Evolutionary conservation across 2,797 vertebrate genomes (phyloP), one percentile per base, ranked within the genome.

Genomic region (Danio choprae): DNA sequence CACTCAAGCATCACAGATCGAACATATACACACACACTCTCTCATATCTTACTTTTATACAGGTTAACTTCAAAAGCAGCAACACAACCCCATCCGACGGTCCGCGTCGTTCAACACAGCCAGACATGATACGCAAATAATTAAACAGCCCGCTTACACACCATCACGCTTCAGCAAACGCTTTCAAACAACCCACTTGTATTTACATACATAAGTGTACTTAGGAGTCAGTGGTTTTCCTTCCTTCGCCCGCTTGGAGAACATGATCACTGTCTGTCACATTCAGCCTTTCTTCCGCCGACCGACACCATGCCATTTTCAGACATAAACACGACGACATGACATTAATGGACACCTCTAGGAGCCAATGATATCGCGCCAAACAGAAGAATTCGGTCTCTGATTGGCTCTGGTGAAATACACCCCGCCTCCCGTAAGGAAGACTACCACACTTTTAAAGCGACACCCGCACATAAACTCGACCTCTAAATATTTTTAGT

Each of bases 121-220:
- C 8, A 46, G 4, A 20, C 55, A 83, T 29, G 79, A 10, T 7
- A 58, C 11, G 55, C 55, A 11, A 18, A 10, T 50, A 50, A 16
- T 15, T 51, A 22, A 18, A 15, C 41, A 68, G 22, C 22, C 22
- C 40, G 6, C 15, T 41, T 40, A 38, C 20, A 58, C 15, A 67
- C 6, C 12, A 29, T 6, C n/a, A 29, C 20, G 15, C 62, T 38
- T 18, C 16, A 20, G 1, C n/a, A 36, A 22, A 53, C 36, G 16
- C 59, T 29, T 6, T 43, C 36, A 74, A n/a, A 51, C 7, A 72
- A 65, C 64, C 18, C 78, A 79, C 6, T n/a, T 9, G 3, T 15
- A 73, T 56, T 55, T 79, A 93, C 94, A 80, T 92, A 93, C 92
- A 87, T 89, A 89, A 20, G 91, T 89, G 85, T 94, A 94, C 89